Conservation (phyloP, 1,140 invertebrate genomes). For the Rhyzopertha dominica region DNA sequence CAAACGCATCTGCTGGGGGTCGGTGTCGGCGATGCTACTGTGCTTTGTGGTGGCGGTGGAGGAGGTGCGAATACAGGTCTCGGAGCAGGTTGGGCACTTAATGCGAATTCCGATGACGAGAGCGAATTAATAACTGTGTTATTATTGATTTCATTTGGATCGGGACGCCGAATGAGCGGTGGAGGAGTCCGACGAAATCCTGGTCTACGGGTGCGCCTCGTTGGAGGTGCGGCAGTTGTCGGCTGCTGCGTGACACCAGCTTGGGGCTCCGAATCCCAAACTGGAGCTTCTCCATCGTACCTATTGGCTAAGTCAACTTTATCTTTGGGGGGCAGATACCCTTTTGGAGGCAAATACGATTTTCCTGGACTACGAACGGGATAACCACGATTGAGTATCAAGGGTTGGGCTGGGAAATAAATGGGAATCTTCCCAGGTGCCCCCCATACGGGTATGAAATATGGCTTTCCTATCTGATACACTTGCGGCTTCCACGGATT, state of each 20-base stretch:
- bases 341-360: conserved; percentile 23
- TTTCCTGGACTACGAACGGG: conserved; percentile 28
- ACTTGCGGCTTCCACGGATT: conserved; percentile 27
- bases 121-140: too few relatives aligned
- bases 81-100: conserved; percentile 8
- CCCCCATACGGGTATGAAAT: conserved; percentile 40
- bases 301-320: too few relatives aligned
- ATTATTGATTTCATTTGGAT: conserved; percentile 19
- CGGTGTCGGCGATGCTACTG: conserved; percentile 5
- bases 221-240: background rate
- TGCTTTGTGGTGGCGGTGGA: conserved; percentile 8
- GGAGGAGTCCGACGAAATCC: conserved; percentile 28
- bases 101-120: too few relatives aligned
- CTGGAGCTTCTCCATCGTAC: conserved; percentile 26
- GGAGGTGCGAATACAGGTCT: background rate
- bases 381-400: conserved; percentile 25
- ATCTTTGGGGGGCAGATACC: conserved; percentile 26
- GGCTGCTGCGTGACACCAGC: conserved; percentile 2
- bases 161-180: conserved; percentile 16
- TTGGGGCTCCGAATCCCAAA: conserved; percentile 28
- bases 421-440: conserved; percentile 27
- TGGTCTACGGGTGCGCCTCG: conserved; percentile 14
- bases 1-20: conserved; percentile 52
- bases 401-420: conserved; percentile 38
- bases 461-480: conserved; percentile 32